A percentile compares a stretch with the other conserved stretches of the same genome.
These are phyloP conservation scores for Desmophyllum pertusum DNA, from an alignment of 92 coral and sea anemone species.

Conservation along the genomic window DNA sequence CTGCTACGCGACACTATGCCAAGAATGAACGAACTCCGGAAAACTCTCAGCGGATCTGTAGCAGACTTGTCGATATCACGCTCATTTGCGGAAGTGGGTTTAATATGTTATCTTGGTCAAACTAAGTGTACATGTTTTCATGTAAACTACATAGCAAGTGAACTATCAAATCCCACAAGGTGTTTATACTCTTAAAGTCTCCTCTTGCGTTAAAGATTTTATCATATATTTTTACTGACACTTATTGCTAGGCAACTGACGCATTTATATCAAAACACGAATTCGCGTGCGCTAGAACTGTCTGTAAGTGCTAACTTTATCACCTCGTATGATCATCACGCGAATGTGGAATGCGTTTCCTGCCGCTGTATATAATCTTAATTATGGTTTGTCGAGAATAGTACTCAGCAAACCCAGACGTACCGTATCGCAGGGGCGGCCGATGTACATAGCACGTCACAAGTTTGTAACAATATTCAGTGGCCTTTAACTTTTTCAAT, in stretches of 20 bases:
- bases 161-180: no score
- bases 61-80: not conserved
- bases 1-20: not conserved
- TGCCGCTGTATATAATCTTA: not conserved
- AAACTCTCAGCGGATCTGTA: not conserved
- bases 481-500: not conserved
- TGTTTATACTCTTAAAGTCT: no score
- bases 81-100: not conserved
- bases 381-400: not conserved
- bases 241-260: not conserved
- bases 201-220: no score
- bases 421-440: not conserved
- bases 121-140: not conserved
- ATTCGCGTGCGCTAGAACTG: not conserved
- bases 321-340: not conserved
- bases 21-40: not conserved
- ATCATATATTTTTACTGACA: not conserved
- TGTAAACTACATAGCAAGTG: not conserved
- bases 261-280: not conserved
- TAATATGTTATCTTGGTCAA: not conserved
- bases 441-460: not conserved
- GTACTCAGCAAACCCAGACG: not conserved
- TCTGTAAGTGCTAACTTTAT: not conserved
- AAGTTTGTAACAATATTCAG: not conserved
- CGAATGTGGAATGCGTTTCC: not conserved